Percentiles rank a stretch among this genome's conserved stretches.
Evolutionary conservation across 2,113 vertebrate genomes (phyloP).

Genomic region (Seriola aureovittata): DNA sequence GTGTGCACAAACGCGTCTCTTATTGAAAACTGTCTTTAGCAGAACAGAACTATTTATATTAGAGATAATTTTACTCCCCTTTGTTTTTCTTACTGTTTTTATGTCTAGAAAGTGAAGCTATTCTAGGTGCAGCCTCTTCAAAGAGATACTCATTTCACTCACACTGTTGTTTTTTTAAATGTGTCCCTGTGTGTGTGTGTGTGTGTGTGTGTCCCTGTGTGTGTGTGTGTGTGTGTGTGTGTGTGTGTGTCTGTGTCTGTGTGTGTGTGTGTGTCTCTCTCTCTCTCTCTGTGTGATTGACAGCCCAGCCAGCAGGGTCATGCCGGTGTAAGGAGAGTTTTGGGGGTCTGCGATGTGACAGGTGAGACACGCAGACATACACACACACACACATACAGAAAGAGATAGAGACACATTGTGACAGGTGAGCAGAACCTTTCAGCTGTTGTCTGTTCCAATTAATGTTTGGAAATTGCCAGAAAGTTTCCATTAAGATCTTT

Average conservation of each 20-base stretch:
- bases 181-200: slow-evolving; percentile 20
- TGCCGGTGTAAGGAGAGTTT: slow-evolving; percentile 94
- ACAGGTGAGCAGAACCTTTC: slow-evolving; percentile 79
- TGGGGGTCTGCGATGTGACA: slow-evolving; percentile 89
- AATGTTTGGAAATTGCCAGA: slow-evolving; percentile 61
- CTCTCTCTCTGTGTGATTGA: slow-evolving; percentile 68
- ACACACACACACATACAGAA: slow-evolving; percentile 27
- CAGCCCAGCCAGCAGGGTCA: slow-evolving; percentile 90
- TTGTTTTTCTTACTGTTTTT: slow-evolving; percentile 42
- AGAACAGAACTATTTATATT: slow-evolving; percentile 66
- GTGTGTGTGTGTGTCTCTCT: slow-evolving; percentile 25
- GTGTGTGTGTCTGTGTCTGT: slow-evolving; percentile 30
- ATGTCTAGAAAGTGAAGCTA: slow-evolving; percentile 45
- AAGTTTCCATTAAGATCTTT: slow-evolving; percentile 65
- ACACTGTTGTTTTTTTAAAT: slow-evolving; percentile 13
- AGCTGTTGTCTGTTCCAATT: slow-evolving; percentile 78
- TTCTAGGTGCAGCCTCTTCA: slow-evolving; percentile 57
- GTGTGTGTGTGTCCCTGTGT: slow-evolving; percentile 20
- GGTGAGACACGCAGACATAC: slow-evolving; percentile 78
- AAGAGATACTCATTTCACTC: slow-evolving; percentile 10
- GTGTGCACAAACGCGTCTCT: slow-evolving; percentile 12
- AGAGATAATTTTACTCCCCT: slow-evolving; percentile 60
- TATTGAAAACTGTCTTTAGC: slow-evolving; percentile 45
- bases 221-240: slow-evolving; percentile 25
- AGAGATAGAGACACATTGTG: slow-evolving; percentile 62